Percentiles rank a stretch among this genome's conserved stretches.
Evolutionary conservation across 2,888 invertebrate genomes (phyloP).

Genomic region (Fragum fragum): DNA sequence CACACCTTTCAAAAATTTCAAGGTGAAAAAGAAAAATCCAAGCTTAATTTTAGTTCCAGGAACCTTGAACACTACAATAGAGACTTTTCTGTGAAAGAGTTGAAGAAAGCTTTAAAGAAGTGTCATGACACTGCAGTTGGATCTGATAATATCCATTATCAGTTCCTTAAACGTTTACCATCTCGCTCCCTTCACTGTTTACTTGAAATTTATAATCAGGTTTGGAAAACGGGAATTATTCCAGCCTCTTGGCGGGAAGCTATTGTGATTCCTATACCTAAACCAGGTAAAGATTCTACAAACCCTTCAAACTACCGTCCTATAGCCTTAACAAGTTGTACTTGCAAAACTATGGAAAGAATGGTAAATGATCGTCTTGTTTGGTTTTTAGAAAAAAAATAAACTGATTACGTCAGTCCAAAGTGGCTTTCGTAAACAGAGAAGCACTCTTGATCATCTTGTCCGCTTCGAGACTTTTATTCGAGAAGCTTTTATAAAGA

Average conservation of each 20-base stretch:
- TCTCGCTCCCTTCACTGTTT: neutral
- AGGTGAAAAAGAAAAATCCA: neutral
- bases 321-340: constrained; percentile 75
- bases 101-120: neutral
- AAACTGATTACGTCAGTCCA: constrained; percentile 54
- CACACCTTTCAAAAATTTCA: neutral
- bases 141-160: neutral
- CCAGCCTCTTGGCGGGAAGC: constrained; percentile 30
- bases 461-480: constrained; percentile 19
- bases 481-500: constrained; percentile 57
- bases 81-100: neutral
- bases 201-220: neutral
- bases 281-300: constrained; percentile 33
- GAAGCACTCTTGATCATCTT: constrained; percentile 55
- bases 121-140: neutral
- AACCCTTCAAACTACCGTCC: constrained; percentile 71
- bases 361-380: constrained; percentile 61
- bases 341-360: constrained; percentile 73
- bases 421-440: constrained; percentile 54
- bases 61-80: neutral
- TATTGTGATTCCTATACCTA: no score
- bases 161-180: neutral
- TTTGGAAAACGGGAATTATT: neutral
- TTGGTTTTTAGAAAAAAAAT: constrained; percentile 52
- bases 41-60: neutral